Base-by-base conservation (phyloP, 1,140 invertebrate species). In the Bilobella aurantiaca region DNA sequence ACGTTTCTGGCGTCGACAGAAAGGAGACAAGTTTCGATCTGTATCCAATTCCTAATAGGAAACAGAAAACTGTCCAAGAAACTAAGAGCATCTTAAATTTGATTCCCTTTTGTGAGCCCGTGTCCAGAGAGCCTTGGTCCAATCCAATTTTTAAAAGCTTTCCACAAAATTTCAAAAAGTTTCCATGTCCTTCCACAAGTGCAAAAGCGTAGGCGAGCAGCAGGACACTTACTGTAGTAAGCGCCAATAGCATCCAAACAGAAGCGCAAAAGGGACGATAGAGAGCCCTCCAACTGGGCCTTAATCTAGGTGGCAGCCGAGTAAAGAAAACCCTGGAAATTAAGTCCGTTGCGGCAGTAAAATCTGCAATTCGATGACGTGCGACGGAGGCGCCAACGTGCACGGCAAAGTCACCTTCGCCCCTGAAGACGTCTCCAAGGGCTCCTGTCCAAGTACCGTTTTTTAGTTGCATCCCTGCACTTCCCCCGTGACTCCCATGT, bases 401-500 rank as follows among this genome's bases (percentile, higher is more conserved):
- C 29, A 66, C 34, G 5, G 42, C 64, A 18, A 66, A 31, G 30
- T 69, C 67, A 23, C 64, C 67, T 8, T 28, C 18, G 14, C 53
- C 60, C 21, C 18, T 0, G 21, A 62, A 37, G 0, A 69, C 58
- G 34, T 69, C 63, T 0, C 67, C 67, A 3, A 69, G 63, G 32
- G 29, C 57, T 0, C 67, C 67, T 23, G 59, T 60, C 67, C 67
- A 69, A 8, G 59, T 66, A 0, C 46, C 58, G 49, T 68, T 65
- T n/a, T 14, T 5, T 3, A 63, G 31, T 53, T 29, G 27, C 30
- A 18, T 25, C 30, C 63, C 63, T 12, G 34, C 34, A 37, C 49
- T 58, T 34, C 62, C 62, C 1, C 62, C 62, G 1, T 42, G 46
- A 14, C 18, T 30, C 18, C 34, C 34, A 42, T 12, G 34, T 18